Conservation (phyloP, 2,888 invertebrate genomes). For the Eutolmus rufibarbis region DNA sequence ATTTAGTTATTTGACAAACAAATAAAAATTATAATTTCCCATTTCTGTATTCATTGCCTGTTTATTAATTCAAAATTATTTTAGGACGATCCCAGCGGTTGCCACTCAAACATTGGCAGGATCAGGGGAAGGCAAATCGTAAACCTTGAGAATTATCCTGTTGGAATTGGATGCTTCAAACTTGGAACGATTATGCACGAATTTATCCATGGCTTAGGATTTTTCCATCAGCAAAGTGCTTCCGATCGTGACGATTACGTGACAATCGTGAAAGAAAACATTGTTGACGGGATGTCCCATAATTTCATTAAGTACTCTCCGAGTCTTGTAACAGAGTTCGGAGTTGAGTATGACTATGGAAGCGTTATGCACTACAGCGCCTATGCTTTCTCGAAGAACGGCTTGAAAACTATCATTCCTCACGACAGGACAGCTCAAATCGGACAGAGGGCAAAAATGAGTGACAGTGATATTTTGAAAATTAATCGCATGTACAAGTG, state of each 20-base stretch:
- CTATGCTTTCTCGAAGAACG: conserved; percentile 73
- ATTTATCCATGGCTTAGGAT: conserved; percentile 80
- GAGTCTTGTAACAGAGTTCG: conserved; percentile 70
- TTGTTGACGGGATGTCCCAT: conserved; percentile 62
- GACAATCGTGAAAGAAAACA: conserved; percentile 76
- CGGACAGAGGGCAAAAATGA: neutral
- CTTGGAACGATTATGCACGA: conserved; percentile 78
- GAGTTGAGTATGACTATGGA: conserved; percentile 73
- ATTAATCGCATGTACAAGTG: conserved; percentile 25
- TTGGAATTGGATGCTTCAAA: conserved; percentile 62
- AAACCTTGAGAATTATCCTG: neutral
- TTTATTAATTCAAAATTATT: neutral
- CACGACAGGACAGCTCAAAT: conserved; percentile 53
- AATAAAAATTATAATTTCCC: neutral
- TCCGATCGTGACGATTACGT: conserved; percentile 80
- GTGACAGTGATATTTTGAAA: neutral
- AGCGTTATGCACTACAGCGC: conserved; percentile 79
- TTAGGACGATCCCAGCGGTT: conserved; percentile 64
- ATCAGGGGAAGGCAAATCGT: conserved; percentile 60
- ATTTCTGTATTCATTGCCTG: neutral
- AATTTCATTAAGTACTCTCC: conserved; percentile 73
- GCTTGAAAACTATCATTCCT: conserved; percentile 71
- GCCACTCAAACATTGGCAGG: conserved; percentile 79
- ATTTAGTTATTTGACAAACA: neutral
- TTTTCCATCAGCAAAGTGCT: conserved; percentile 84